Evolutionary conservation across 2,888 invertebrate genomes (phyloP), one percentile per base, ranked within the genome.

Genomic region (Beris morrisii): DNA sequence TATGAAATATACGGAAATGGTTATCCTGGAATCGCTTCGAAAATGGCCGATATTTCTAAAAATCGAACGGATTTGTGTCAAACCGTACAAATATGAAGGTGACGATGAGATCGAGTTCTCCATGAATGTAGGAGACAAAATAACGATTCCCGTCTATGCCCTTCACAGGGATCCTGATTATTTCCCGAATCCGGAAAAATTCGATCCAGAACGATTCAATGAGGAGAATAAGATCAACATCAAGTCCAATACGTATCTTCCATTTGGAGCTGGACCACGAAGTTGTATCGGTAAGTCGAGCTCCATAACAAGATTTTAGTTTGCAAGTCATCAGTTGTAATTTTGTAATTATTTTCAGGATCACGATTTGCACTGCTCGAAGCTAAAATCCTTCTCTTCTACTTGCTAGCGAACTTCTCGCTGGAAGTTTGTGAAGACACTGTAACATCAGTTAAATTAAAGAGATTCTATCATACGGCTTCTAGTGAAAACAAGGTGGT

Each of bases 1-100:
- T 32, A 83, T 87, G 85, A 81, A 81, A 28, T 87, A 87, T 67
- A 74, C 87, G 79, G 87, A 87, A 66, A 85, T 85, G 85, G 84
- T 87, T 1, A 74, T 86, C 0, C 84, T 85, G 72, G 85, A 85
- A 72, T 65, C 79, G 0, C 72, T 85, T 5, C 74, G 85, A n/a
- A 74, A 75, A 59, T 86, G 85, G 84, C 77, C 85, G 0, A 77
- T 83, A 0, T 81, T 74, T 0, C 63, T 77, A 0, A 72, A 73
- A 0, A 72, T 81, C 1, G 85, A 85, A 69, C 80, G 86, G 31
- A 15, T 76, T 0, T 86, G 86, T 69, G 73, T 76, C 1, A 84
- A 83, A 72, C 81, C 82, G 44, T 86, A 84, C 72, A 82, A 30
- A 69, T 74, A 66, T 22, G 65, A 69, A 11, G 44, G 69, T 57